Percentiles rank a stretch among this genome's conserved stretches.
Conservation (phyloP, 2,797 vertebrate species). For the Pipistrellus nathusii region DNA sequence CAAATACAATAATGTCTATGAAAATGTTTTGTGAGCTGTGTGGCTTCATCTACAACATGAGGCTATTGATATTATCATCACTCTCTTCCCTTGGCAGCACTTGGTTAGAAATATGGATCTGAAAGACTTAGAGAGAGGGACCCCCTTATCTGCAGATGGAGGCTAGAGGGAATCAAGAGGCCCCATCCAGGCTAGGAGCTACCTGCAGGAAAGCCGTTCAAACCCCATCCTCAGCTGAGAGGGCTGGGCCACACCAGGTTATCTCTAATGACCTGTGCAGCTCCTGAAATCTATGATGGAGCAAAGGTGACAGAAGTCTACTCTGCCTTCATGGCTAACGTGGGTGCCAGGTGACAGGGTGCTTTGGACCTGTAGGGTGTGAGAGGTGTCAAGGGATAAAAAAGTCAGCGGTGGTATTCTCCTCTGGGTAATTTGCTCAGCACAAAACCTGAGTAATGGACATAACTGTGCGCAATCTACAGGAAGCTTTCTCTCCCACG, state of each 20-base stretch:
- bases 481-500: neutral
- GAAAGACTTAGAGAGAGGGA: neutral
- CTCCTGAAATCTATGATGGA: neutral
- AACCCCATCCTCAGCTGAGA: neutral
- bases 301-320: neutral
- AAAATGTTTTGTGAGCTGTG: neutral
- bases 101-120: slow-evolving; percentile 12
- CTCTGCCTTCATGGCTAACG: neutral
- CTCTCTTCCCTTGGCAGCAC: neutral
- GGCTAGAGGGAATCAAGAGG: neutral
- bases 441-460: neutral
- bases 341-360: neutral
- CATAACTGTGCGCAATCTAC: neutral
- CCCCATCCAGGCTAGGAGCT: neutral
- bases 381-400: neutral
- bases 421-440: neutral
- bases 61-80: neutral
- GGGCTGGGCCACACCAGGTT: neutral
- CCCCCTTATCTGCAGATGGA: neutral
- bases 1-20: neutral
- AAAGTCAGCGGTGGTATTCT: neutral
- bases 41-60: neutral
- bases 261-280: neutral
- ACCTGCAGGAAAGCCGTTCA: neutral
- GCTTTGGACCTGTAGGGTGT: neutral